Base-by-base conservation (phyloP, 2,888 invertebrate genomes). In the Tromatobia lineatoria region DNA sequence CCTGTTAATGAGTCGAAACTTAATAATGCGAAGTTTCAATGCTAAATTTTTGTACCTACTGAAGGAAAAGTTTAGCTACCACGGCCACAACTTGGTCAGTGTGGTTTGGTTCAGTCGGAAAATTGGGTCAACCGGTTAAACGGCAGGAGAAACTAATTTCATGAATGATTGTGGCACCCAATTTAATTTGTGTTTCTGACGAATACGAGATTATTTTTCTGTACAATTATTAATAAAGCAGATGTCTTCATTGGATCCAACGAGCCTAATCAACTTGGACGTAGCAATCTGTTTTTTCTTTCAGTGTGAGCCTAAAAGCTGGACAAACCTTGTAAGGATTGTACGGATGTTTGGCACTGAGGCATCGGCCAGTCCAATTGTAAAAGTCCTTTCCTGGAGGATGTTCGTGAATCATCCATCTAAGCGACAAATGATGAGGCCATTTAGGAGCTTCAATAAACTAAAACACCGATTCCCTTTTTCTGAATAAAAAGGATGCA, bases 341-440 rank as follows among this genome's bases (percentile, higher is more conserved):
- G 91, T 95, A 97, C n/a, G 96, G 94, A 0, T 91, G 92, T 6
- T 97, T 98, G 0, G 97, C 95, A 87, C 97, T 97, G 11, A 97
- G 94, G 92, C 98, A 98, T 50, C 98, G 94, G 59, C 95, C 96
- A 38, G 97, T 97, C 98, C 98, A 98, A 94, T 98, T 97, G 93
- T 98, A 98, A 94, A 97, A 98, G 94, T 99, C 99, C 83, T 95
- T 96, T 20, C 97, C 98, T 0, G 98, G 97, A 0, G 97, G 95
- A 86, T 95, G 94, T 80, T 96, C 96, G 92, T 98, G 97, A 20
- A 99, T 95, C 13, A 97, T 97, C 98, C 98, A 99, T 86, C 97
- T 94, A 88, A 94, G 94, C 59, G 66, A 81, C 11, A 81, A 84
- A 78, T 23, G 61, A 73, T 29, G 42, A 52, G 29, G 25, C 69